Evolutionary conservation across 2,113 vertebrate species (phyloP).

Genomic region (Thomomys bottae): DNA sequence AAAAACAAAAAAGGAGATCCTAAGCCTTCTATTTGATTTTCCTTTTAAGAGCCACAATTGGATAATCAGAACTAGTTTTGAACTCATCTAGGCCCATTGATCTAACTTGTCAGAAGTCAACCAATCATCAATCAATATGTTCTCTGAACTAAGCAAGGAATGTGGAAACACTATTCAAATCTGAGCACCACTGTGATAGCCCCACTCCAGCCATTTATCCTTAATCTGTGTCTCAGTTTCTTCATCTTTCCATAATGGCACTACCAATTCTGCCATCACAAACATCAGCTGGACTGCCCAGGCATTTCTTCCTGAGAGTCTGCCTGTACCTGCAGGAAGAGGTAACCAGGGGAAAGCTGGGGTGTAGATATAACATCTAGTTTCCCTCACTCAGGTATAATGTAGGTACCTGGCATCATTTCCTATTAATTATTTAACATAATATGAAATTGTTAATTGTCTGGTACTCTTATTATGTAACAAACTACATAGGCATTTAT

Average conservation of each 20-base stretch:
- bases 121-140: constrained; percentile 66
- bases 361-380: neutral
- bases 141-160: constrained; percentile 65
- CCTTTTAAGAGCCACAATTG: constrained; percentile 63
- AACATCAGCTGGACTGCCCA: constrained; percentile 21
- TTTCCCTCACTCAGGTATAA: neutral
- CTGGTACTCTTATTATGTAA: neutral
- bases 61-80: constrained; percentile 58
- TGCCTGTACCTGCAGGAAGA: neutral
- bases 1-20: constrained; percentile 68
- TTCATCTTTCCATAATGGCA: constrained; percentile 43
- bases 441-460: constrained; percentile 22
- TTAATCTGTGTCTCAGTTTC: constrained; percentile 50
- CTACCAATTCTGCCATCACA: constrained; percentile 9
- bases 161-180: constrained; percentile 59
- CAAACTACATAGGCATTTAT: neutral
- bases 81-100: constrained; percentile 64
- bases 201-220: constrained; percentile 27
- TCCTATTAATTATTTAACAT: constrained; percentile 7
- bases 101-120: constrained; percentile 65
- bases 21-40: constrained; percentile 63
- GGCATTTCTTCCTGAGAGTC: neutral
- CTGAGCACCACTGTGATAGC: neutral
- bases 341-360: neutral
- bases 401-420: neutral